phyloP scores from a whole-genome alignment of 2,888 invertebrate species.

The Cantharis rustica region DNA sequence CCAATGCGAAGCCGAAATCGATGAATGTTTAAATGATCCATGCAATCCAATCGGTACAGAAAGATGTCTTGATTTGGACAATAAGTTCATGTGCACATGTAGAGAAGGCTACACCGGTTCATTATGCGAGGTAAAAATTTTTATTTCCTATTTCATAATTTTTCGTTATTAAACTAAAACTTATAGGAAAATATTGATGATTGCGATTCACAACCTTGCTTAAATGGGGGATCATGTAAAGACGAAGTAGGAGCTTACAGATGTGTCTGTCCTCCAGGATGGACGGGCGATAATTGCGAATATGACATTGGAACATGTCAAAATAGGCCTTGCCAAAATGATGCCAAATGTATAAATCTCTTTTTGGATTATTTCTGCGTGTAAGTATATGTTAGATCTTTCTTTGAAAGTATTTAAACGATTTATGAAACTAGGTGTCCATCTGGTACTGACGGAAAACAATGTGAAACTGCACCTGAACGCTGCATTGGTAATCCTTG shows the following conservation, averaged over 20 bases:
- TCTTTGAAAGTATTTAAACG: not conserved
- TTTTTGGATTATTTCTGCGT: constrained; percentile 92
- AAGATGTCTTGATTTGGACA: constrained; percentile 85
- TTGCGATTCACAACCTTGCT: constrained; percentile 82
- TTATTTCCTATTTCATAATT: not conserved
- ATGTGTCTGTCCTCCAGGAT: constrained; percentile 83
- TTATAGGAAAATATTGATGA: constrained; percentile 76
- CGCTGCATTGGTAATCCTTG: constrained; percentile 92
- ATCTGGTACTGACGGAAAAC: constrained; percentile 94
- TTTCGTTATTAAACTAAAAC: not conserved
- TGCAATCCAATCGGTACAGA: constrained; percentile 91
- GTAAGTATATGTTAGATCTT: constrained; percentile 60
- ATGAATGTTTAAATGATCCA: constrained; percentile 89
- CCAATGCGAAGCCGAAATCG: constrained; percentile 92
- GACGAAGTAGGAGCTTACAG: constrained; percentile 85
- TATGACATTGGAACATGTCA: constrained; percentile 86
- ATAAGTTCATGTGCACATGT: constrained; percentile 86
- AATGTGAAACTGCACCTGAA: constrained; percentile 96
- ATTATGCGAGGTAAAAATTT: constrained; percentile 69
- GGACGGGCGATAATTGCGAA: constrained; percentile 87
- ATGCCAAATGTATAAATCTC: constrained; percentile 87
- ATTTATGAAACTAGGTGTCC: constrained; percentile 69
- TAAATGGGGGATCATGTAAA: constrained; percentile 86
- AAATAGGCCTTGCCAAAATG: constrained; percentile 88
- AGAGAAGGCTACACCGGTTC: constrained; percentile 85